Evolutionary conservation across 1,140 invertebrate genomes (phyloP), one percentile per base, ranked within the genome.

Genomic region (Musca domestica): DNA sequence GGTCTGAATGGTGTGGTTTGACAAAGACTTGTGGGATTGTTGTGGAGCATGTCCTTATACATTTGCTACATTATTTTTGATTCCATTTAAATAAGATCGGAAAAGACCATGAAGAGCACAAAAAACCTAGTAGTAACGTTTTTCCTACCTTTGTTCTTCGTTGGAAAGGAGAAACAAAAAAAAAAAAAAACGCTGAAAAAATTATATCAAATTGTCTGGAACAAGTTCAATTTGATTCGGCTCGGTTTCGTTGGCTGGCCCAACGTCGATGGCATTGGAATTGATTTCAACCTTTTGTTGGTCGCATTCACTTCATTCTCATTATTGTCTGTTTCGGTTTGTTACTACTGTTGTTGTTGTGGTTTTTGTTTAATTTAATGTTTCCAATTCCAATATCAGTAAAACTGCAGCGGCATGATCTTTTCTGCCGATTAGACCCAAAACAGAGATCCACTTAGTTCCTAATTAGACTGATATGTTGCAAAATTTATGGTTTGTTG

Each of bases 401-500:
- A 41, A 41, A 41, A 41, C 34, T 41, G 34, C 34, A 41, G 34
- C 34, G 34, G 34, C 34, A 41, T 19, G 56, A 61, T 61, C 27
- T 34, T 4, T 61, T 61, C 19, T n/a, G 25, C 22, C 10, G 56
- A 61, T 30, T 61, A 19, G 27, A 19, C 34, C 34, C 34, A 41
- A 41, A 41, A 41, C 34, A 41, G 34, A 41, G 34, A 41, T 41
- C 34, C 34, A 61, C 34, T 61, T 61, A 61, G 27, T 61, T 15
- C 25, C 56, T 61, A 61, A 61, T 61, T 61, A 61, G 56, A 19
- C n/a, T 34, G 34, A 61, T 61, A 34, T 61, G 56, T 61, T 19
- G 15, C 34, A 41, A 61, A 61, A 34, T 61, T 34, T 34, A 61
- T 61, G 56, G 27, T 7, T 19, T 58, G 27, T 41, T 41, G 34